A percentile compares a stretch with the other conserved stretches of the same genome.
Evolutionary conservation across 2,888 invertebrate genomes (phyloP).

Genomic region (Thera obeliscata): DNA sequence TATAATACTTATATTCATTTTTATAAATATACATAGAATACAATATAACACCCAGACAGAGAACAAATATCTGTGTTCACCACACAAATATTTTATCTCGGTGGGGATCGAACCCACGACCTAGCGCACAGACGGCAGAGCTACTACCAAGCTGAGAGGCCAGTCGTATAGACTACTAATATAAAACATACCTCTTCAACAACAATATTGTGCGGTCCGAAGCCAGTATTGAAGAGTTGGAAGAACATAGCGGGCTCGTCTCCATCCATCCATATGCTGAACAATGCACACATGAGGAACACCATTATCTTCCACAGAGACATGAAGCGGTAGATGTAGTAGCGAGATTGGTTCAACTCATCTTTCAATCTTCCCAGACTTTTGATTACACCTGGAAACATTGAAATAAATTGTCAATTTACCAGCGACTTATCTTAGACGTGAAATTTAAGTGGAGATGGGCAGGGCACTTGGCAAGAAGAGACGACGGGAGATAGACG

Average conservation of each 20-base stretch:
- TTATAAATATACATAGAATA: too few relatives aligned
- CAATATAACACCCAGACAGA: too few relatives aligned
- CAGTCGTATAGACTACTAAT: neutral
- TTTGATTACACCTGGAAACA: constrained; percentile 86
- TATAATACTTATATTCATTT: too few relatives aligned
- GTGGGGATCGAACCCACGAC: too few relatives aligned
- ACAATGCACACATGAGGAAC: constrained; percentile 90
- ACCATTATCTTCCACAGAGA: constrained; percentile 95
- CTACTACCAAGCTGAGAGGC: too few relatives aligned
- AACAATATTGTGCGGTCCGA: constrained; percentile 91
- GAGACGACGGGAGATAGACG: too few relatives aligned
- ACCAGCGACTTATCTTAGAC: too few relatives aligned
- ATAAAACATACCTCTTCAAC: constrained; percentile 85
- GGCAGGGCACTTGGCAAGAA: too few relatives aligned
- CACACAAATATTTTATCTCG: too few relatives aligned
- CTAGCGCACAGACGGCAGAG: too few relatives aligned
- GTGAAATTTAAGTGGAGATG: too few relatives aligned
- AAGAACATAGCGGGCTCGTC: constrained; percentile 92
- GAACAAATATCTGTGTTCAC: too few relatives aligned
- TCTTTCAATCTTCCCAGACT: constrained; percentile 91
- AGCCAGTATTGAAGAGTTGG: constrained; percentile 89
- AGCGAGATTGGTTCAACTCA: constrained; percentile 90
- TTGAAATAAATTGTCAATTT: neutral
- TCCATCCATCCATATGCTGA: constrained; percentile 90
- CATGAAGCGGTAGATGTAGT: constrained; percentile 95